Evolutionary conservation across 2,888 invertebrate species (phyloP).

Genomic region (Omphaloscelis lunosa): DNA sequence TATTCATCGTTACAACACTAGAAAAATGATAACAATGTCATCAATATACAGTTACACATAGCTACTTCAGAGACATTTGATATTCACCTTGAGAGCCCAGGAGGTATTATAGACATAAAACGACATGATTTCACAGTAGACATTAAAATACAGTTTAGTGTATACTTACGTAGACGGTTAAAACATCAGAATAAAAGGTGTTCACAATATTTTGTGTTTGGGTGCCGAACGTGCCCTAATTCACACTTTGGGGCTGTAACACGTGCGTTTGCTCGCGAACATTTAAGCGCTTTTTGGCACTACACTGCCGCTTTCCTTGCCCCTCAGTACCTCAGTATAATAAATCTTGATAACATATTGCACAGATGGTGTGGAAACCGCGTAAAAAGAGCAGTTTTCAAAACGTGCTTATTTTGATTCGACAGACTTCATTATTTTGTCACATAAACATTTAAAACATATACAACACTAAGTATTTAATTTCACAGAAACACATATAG

Average conservation of each 20-base stretch:
- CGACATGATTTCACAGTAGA: constrained; percentile 11
- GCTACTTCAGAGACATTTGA: constrained; percentile 6
- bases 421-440: background rate
- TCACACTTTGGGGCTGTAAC: background rate
- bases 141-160: constrained; percentile 13
- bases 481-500: constrained; percentile 10
- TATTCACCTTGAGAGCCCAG: background rate
- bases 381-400: background rate
- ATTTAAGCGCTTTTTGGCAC: background rate
- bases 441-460: constrained; percentile 1
- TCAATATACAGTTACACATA: background rate
- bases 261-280: constrained; percentile 12
- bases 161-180: background rate
- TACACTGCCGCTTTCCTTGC: background rate
- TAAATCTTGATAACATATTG: background rate
- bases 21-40: constrained; percentile 3
- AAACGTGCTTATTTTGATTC: background rate
- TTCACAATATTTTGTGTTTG: constrained; percentile 1
- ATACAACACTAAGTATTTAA: constrained; percentile 14
- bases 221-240: background rate
- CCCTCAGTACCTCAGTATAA: too few relatives aligned
- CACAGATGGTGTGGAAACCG: background rate
- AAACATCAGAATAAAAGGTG: constrained; percentile 1
- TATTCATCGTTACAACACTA: constrained; percentile 6
- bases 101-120: background rate